phyloP scores from a whole-genome alignment of 2,888 invertebrate genomes.

The Gastrophysa polygoni region DNA sequence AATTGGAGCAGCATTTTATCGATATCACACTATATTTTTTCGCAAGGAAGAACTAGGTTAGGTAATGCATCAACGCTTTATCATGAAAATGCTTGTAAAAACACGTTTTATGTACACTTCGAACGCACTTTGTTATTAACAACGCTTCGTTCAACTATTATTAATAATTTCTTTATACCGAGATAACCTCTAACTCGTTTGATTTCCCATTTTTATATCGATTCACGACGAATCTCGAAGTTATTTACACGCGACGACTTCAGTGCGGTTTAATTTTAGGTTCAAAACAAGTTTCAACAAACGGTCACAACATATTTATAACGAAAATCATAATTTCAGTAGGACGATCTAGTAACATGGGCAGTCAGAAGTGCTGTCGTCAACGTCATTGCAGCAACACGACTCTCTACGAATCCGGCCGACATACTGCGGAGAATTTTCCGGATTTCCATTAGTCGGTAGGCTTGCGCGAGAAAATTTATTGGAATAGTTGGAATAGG shows the following conservation, averaged over 20 bases:
- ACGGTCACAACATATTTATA: conserved; percentile 42
- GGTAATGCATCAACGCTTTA: conserved; percentile 1
- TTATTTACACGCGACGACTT: conserved; percentile 31
- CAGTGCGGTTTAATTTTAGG: conserved; percentile 10
- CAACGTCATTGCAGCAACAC: conserved; percentile 51
- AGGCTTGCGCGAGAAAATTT: conserved; percentile 9
- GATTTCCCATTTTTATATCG: background rate
- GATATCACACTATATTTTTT: conserved; percentile 41
- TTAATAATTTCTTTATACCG: conserved; percentile 11
- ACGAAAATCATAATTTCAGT: conserved; percentile 34
- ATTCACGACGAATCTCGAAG: conserved; percentile 13
- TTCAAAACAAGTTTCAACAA: conserved; percentile 17
- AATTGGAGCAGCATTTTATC: conserved; percentile 20
- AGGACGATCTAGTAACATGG: conserved; percentile 43
- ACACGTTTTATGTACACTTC: conserved; percentile 22
- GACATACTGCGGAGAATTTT: conserved; percentile 36
- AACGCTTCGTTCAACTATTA: conserved; percentile 3
- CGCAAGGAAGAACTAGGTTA: conserved; percentile 38
- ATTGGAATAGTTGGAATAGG: background rate
- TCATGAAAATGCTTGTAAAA: conserved; percentile 12
- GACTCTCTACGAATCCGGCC: conserved; percentile 34
- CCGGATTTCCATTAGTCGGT: conserved; percentile 31
- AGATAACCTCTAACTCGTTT: conserved; percentile 21
- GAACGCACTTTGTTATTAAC: conserved; percentile 16
- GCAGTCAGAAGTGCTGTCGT: conserved; percentile 45